Evolutionary conservation across 2,888 invertebrate species (phyloP), one percentile per base, ranked within the genome.

Genomic region (Zaprionus lineosus): DNA sequence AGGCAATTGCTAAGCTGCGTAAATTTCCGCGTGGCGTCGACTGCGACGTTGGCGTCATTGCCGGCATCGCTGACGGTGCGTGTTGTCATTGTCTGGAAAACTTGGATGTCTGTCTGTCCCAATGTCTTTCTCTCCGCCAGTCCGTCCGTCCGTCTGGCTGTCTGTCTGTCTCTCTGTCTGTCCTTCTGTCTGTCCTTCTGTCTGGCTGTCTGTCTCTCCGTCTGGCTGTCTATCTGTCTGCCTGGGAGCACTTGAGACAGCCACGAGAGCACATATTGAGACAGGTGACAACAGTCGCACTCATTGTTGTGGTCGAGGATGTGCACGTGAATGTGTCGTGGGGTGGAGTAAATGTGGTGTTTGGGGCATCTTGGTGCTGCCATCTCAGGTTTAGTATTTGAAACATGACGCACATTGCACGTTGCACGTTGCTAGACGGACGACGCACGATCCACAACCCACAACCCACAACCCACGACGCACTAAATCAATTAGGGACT

Each of bases 1-100:
- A 79, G 76, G 76, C 76, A 76, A 79, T 76, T 76, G 63, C 79
- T 63, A 68, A 79, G 79, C 83, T 83, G 83, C 78, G 78, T 78
- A 78, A 79, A 79, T 79, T 83, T 83, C 83, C 83, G 74, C 81
- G 74, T 77, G 60, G 46, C 41, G 41, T 67, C 51, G 46, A 31
- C 39, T 31, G 16, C 6, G 56, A 60, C 55, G 66, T 69, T 62
- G 58, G 18, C 55, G 56, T 57, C 64, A 60, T 44, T 60, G 46
- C 16, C 8, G 14, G 55, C 15, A 9, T 36, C 16, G 53, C 39
- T 52, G 19, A 51, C 44, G 41, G 64, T 58, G 64, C 64, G 64
- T 58, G 57, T 57, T 46, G 46, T 52, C 52, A 43, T 52, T 41
- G 33, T 31, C 51, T 33, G 50, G 39, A 50, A n/a, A n/a, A 39